Evolutionary conservation across 2,797 vertebrate genomes (phyloP), one percentile per base, ranked within the genome.

Genomic region (Alfaro cultratus): DNA sequence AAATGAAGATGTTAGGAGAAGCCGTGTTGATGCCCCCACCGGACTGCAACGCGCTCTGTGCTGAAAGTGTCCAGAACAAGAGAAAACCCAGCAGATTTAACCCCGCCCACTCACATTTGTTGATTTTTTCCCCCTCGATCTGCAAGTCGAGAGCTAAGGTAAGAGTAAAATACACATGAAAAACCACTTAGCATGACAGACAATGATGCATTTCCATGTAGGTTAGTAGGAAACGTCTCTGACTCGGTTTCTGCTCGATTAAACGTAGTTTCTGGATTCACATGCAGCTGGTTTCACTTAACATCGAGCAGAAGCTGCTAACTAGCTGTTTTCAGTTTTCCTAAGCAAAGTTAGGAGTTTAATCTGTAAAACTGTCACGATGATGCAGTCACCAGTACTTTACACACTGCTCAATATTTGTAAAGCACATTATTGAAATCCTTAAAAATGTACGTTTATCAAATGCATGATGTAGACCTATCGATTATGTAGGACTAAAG

Each of bases 161-260:
- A 70, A 70, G 39, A 1, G 1, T 0, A 26, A 67, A 68, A 43
- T 26, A 70, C 39, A n/a, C 23, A n/a, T 13, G 2, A 11, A 26
- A 43, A 23, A 11, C 67, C n/a, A 10, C 67, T 43, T 6, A 2
- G 13, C 39, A 6, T 7, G 34, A 4, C 41, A 1, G 9, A 11
- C 2, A 0, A 13, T 1, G 0, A 1, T 4, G 1, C 31, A 2
- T 34, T 15, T 46, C 7, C 5, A 1, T 11, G 1, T 53, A 15
- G 2, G 0, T 55, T 4, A 1, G 2, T 26, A 13, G 46, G 26
- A 41, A 53, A 43, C 41, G 0, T 1, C 4, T 70, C 1, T 13
- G 1, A 1, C 12, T 18, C 15, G 36, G 13, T 0, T 0, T 46
- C 9, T 3, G 3, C n/a, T 45, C 21, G 2, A 26, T 45, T 8